phyloP scores from a whole-genome alignment of 2,888 invertebrate genomes.

The Leptogaster cylindrica region DNA sequence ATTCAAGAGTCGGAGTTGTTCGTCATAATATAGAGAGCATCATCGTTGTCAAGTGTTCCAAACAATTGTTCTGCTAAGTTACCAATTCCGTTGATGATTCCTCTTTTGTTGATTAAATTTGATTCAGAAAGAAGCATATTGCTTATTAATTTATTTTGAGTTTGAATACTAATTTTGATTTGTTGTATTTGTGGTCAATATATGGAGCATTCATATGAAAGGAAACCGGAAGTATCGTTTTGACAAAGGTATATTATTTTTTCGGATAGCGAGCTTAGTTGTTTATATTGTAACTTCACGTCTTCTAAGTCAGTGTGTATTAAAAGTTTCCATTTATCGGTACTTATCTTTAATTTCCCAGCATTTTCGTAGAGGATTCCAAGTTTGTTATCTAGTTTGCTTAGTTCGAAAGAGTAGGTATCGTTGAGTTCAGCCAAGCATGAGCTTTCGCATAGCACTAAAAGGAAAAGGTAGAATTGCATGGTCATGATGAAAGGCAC shows the following conservation, averaged over 20 bases:
- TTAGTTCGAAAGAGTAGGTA: not conserved
- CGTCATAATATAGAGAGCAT: not conserved
- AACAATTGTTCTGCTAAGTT: not conserved
- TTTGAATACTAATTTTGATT: not conserved
- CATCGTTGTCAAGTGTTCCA: not conserved
- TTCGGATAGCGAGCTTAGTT: not conserved
- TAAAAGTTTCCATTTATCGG: constrained; percentile 1
- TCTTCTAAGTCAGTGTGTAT: not conserved
- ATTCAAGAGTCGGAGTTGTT: not conserved
- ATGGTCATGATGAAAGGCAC: too few relatives aligned
- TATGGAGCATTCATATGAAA: not conserved
- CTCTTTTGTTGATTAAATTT: not conserved
- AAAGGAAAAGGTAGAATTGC: too few relatives aligned
- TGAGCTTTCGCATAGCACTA: too few relatives aligned
- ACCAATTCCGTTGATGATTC: not conserved
- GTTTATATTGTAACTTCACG: not conserved
- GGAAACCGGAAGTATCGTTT: not conserved
- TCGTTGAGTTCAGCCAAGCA: not conserved
- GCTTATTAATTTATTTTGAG: not conserved
- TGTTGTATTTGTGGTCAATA: not conserved
- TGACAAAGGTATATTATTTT: not conserved
- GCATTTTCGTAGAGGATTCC: not conserved
- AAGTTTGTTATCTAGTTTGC: not conserved
- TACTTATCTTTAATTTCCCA: not conserved
- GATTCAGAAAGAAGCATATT: not conserved